Percentiles rank a stretch among this genome's conserved stretches.
phyloP scores from a whole-genome alignment of 2,113 vertebrate species.

The Catagonus wagneri region DNA sequence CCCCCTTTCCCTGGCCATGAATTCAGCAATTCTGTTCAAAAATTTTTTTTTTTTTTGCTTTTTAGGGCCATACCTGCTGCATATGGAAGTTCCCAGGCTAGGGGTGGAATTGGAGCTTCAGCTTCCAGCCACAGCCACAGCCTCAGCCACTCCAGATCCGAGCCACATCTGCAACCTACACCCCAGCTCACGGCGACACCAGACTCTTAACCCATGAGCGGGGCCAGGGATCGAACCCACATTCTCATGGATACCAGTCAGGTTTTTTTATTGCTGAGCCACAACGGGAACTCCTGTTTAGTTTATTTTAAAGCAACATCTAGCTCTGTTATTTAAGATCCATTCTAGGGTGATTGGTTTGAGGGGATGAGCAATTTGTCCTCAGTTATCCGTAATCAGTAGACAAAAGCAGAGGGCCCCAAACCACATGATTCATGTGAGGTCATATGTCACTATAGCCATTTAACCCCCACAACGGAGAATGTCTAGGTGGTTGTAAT shows the following conservation, averaged over 20 bases:
- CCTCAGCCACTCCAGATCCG: too few relatives aligned
- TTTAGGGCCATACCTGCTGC: too few relatives aligned
- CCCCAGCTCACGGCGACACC: too few relatives aligned
- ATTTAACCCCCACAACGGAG: neutral
- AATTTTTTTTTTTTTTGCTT: too few relatives aligned
- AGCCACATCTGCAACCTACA: too few relatives aligned
- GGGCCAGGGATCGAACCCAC: too few relatives aligned
- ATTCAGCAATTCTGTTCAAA: neutral
- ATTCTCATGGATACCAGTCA: too few relatives aligned
- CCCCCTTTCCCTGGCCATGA: neutral
- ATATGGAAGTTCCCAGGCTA: too few relatives aligned
- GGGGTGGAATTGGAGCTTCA: too few relatives aligned
- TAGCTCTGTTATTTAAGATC: neutral
- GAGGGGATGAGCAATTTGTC: neutral
- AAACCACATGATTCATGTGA: neutral
- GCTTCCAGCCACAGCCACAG: too few relatives aligned
- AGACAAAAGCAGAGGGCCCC: neutral
- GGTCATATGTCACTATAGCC: neutral
- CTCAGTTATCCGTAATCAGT: conserved; percentile 9
- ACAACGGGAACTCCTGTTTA: neutral
- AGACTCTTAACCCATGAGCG: too few relatives aligned
- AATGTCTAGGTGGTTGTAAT: neutral
- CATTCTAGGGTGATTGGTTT: conserved; percentile 29
- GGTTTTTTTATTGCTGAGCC: too few relatives aligned
- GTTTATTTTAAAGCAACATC: neutral